Evolutionary conservation across 2,888 invertebrate genomes (phyloP).

Genomic region (Clostera curtula): DNA sequence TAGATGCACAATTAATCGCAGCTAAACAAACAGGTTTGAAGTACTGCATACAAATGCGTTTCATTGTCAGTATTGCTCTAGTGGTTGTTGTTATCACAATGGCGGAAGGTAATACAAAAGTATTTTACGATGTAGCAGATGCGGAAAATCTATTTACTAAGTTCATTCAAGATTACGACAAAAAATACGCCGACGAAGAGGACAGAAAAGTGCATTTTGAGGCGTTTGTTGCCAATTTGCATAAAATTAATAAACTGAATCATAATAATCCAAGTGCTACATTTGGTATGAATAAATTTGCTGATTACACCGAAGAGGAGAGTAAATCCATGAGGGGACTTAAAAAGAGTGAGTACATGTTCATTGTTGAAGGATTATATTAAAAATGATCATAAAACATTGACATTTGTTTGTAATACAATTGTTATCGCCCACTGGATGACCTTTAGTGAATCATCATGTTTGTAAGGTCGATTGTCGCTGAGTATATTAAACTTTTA

Average conservation of each 20-base stretch:
- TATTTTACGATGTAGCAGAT: slow-evolving; percentile 25
- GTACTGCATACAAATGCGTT: slow-evolving; percentile 7
- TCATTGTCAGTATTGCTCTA: slow-evolving; percentile 11
- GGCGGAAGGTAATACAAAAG: slow-evolving; percentile 12
- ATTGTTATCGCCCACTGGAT: too few species aligned
- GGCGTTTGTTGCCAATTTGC: slow-evolving; percentile 27
- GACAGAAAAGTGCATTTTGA: slow-evolving; percentile 30
- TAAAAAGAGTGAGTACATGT: slow-evolving; percentile 11
- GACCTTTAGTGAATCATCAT: too few species aligned
- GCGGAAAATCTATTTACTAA: slow-evolving; percentile 26
- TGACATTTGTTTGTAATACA: too few species aligned
- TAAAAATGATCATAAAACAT: too few species aligned
- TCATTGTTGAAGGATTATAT: neutral
- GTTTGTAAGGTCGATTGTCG: too few species aligned
- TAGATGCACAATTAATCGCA: neutral
- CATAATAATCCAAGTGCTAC: slow-evolving; percentile 11
- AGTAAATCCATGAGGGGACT: slow-evolving; percentile 17
- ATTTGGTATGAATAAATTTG: slow-evolving; percentile 33
- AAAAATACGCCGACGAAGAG: slow-evolving; percentile 29
- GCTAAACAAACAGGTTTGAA: slow-evolving; percentile 6
- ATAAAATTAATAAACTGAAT: slow-evolving; percentile 28
- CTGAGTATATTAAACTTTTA: too few species aligned
- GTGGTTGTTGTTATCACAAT: slow-evolving; percentile 16
- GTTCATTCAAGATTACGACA: slow-evolving; percentile 30
- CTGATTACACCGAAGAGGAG: slow-evolving; percentile 35